Conservation (phyloP, 2,113 vertebrate species). For the Protobothrops flavoviridis region DNA sequence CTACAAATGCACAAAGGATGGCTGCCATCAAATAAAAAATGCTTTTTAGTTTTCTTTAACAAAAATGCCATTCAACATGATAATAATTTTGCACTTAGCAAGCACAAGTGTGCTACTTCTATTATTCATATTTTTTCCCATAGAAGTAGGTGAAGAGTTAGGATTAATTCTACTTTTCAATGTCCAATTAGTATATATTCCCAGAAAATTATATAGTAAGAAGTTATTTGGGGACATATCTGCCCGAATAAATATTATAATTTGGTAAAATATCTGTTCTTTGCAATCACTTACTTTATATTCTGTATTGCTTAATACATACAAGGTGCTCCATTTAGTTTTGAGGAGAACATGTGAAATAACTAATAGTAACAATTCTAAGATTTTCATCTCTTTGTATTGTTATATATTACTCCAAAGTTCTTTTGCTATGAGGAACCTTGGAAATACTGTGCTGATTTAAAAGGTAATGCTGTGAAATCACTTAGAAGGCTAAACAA, state of each 20-base stretch:
- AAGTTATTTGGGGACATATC: slow-evolving; percentile 1
- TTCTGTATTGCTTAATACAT: slow-evolving; percentile 25
- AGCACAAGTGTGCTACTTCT: slow-evolving; percentile 22
- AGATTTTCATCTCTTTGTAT: slow-evolving; percentile 39
- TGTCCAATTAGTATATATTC: slow-evolving; percentile 45
- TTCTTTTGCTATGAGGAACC: slow-evolving; percentile 67
- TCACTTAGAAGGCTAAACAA: slow-evolving; percentile 69
- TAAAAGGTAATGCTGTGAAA: slow-evolving; percentile 49
- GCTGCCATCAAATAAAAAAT: not conserved
- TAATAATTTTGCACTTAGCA: slow-evolving; percentile 39
- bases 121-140: slow-evolving; percentile 30
- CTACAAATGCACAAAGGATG: accelerated
- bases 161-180: not conserved
- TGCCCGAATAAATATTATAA: not conserved
- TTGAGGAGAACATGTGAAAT: slow-evolving; percentile 41
- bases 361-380: slow-evolving; percentile 43
- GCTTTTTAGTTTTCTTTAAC: slow-evolving; percentile 42
- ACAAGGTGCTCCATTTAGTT: slow-evolving; percentile 31
- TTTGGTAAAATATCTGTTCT: not conserved
- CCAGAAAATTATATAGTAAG: slow-evolving; percentile 29
- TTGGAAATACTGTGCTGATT: slow-evolving; percentile 50
- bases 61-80: slow-evolving; percentile 52
- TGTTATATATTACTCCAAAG: slow-evolving; percentile 67
- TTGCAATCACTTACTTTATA: not conserved
- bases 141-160: slow-evolving; percentile 21